phyloP scores from a whole-genome alignment of 2,113 vertebrate genomes.

The Merops nubicus region DNA sequence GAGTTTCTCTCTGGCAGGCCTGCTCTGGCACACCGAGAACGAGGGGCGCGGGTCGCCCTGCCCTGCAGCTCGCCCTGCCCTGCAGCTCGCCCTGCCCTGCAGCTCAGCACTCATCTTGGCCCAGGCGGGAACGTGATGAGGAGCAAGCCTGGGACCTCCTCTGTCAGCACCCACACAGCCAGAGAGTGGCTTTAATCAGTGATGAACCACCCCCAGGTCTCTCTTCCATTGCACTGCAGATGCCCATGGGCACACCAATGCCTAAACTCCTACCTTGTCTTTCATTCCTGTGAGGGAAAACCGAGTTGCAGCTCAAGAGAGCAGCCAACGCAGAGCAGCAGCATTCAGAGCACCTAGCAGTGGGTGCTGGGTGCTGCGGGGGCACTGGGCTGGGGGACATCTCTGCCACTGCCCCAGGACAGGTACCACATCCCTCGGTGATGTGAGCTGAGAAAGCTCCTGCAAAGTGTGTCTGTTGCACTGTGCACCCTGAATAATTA shows the following conservation, averaged over 20 bases:
- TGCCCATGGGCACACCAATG: background rate
- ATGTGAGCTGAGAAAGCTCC: background rate
- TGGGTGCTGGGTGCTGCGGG: background rate
- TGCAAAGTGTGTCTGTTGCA: background rate
- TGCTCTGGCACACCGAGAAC: background rate
- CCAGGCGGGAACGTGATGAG: accelerated
- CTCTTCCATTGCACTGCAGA: background rate
- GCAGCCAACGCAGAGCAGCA: background rate
- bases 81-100: accelerated
- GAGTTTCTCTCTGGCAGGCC: background rate
- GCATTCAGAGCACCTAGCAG: background rate
- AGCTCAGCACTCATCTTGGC: background rate
- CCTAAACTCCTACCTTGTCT: background rate
- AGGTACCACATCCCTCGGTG: background rate
- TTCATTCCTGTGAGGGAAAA: background rate
- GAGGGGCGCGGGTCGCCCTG: accelerated
- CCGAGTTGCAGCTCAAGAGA: background rate
- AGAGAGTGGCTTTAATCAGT: background rate
- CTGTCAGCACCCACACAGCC: background rate
- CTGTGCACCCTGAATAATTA: background rate
- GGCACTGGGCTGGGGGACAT: background rate
- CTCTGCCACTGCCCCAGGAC: background rate
- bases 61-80: background rate
- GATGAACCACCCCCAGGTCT: background rate
- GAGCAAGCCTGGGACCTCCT: background rate